Base-by-base conservation (phyloP, 2,113 vertebrate genomes). In the Rafetus swinhoei region DNA sequence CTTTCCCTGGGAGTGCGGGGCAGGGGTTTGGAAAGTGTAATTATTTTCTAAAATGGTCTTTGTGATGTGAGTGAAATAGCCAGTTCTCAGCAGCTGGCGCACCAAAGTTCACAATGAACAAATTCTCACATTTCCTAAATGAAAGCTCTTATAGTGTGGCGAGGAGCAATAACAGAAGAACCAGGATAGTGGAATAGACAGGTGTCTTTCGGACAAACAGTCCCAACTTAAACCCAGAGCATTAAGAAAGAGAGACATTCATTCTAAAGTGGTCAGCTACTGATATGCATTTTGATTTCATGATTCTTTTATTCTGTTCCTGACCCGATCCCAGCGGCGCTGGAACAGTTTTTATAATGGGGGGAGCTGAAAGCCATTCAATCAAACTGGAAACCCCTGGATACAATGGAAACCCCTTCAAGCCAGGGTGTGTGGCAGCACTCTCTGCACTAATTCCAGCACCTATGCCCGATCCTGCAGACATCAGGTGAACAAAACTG, bases 21-120 rank as follows among this genome's bases (percentile, higher is more conserved):
- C 5, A 16, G 60, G 27, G 60, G 45, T 54, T 94, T 89, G 74
- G 88, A 93, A 93, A 95, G 79, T 90, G 79, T 95, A 88, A 74
- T 87, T 79, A 90, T 93, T 90, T 96, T 82, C 60, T 84, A 32
- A 82, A 57, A 54, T 79, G 5, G 45, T 94, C 84, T 56, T 84
- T 92, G 27, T 86, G 90, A 90, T 25, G 35, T 79, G 79, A 74
- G 82, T 53, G 7, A 54, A 87, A 55, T 79, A 62, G 55, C 9
- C 1, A 2, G 65, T 87, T 96, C 69, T 45, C 79, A 87, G 59
- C 85, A 93, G 16, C 45, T 62, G 94, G n/a, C 24, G 2, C 39
- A 24, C 85, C 53, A 13, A 32, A 35, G 29, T 52, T 93, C 1
- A 0, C 39, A 94, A 91, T 90, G 85, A 90, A 92, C 91, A 82